Evolutionary conservation across 2,113 vertebrate species (phyloP).

Genomic region (Lophura nycthemera): DNA sequence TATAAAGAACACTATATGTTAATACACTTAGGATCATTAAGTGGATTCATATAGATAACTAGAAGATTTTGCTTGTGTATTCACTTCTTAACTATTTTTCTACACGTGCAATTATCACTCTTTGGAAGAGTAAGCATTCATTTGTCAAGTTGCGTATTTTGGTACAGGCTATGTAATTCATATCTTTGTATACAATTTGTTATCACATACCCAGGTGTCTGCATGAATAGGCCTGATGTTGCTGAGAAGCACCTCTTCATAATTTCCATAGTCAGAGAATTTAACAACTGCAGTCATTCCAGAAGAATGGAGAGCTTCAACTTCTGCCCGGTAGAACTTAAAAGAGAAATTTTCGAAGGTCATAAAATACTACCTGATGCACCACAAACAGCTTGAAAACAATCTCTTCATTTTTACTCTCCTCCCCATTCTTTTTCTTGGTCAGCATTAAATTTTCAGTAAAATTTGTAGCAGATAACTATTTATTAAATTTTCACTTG

Average conservation of each 20-base stretch:
- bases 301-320: constrained; percentile 96
- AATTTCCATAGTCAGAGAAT: constrained; percentile 97
- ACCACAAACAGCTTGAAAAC: neutral
- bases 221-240: constrained; percentile 91
- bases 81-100: neutral
- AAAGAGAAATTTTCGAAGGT: constrained; percentile 61
- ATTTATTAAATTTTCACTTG: neutral
- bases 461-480: neutral
- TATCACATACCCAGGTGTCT: constrained; percentile 90
- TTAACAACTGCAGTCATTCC: constrained; percentile 96
- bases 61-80: neutral
- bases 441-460: neutral
- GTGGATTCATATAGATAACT: constrained; percentile 38
- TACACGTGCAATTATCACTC: neutral
- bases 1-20: constrained; percentile 30
- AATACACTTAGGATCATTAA: neutral
- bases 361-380: neutral
- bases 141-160: constrained; percentile 47
- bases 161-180: constrained; percentile 58
- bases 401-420: neutral
- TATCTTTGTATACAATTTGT: constrained; percentile 75
- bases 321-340: constrained; percentile 95
- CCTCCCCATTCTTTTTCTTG: neutral
- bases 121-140: constrained; percentile 22
- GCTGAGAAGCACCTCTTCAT: constrained; percentile 96